Conservation (phyloP, 2,113 vertebrate species). For the Cyprinus carpio region DNA sequence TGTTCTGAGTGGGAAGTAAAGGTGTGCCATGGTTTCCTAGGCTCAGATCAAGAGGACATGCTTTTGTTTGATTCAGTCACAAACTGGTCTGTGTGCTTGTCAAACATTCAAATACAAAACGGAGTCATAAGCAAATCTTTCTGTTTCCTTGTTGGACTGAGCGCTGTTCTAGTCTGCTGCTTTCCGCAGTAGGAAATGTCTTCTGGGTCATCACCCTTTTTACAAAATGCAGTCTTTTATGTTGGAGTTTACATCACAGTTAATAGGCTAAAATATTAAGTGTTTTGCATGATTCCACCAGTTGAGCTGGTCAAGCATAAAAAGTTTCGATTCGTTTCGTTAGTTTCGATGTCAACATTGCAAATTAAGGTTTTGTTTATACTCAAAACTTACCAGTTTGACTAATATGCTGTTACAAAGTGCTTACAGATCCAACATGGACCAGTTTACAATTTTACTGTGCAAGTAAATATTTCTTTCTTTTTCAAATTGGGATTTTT, state of each 20-base stretch:
- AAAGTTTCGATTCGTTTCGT: neutral
- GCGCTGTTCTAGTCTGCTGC: no score
- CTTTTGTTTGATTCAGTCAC: neutral
- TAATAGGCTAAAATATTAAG: neutral
- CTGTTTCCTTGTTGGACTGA: no score
- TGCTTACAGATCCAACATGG: neutral
- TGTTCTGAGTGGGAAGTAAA: neutral
- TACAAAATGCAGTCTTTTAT: neutral
- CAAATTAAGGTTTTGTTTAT: conserved; percentile 4
- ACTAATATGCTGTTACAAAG: neutral
- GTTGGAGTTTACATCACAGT: neutral
- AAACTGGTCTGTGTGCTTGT: no score
- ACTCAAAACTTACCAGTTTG: neutral
- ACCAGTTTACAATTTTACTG: neutral
- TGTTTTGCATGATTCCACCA: neutral
- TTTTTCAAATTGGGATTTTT: neutral
- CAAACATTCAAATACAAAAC: no score
- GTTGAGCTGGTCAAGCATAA: neutral
- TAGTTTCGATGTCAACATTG: conserved; percentile 10
- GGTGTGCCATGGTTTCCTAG: neutral
- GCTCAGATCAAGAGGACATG: neutral
- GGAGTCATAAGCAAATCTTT: no score
- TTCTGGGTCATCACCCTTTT: neutral
- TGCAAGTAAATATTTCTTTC: neutral
- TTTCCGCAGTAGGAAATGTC: no score